Conservation (phyloP, 2,113 vertebrate genomes). For the Myocastor coypus region DNA sequence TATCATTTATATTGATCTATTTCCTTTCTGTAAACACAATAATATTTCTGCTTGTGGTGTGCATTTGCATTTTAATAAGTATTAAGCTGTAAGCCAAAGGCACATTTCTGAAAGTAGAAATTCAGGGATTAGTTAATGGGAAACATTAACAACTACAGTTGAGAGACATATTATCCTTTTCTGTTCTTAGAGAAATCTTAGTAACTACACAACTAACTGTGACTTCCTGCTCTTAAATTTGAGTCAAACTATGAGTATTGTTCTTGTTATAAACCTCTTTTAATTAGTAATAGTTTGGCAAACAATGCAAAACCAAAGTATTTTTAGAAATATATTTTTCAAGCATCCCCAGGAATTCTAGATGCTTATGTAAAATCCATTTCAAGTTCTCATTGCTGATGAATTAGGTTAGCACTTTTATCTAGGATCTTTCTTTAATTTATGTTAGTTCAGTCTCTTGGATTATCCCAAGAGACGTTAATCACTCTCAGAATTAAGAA, state of each 20-base stretch:
- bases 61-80: slow-evolving; percentile 67
- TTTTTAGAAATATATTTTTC: slow-evolving; percentile 51
- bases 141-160: neutral
- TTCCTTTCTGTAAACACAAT: slow-evolving; percentile 54
- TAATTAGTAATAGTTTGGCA: slow-evolving; percentile 53
- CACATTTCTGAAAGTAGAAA: slow-evolving; percentile 61
- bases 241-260: slow-evolving; percentile 37
- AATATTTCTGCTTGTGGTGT: slow-evolving; percentile 38
- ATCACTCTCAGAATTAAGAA: slow-evolving; percentile 31
- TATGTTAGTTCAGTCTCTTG: slow-evolving; percentile 17
- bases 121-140: slow-evolving; percentile 46
- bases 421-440: neutral
- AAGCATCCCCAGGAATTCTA: slow-evolving; percentile 7
- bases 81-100: slow-evolving; percentile 52
- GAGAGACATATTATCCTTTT: neutral
- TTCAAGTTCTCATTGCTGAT: slow-evolving; percentile 33
- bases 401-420: slow-evolving; percentile 40
- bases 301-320: slow-evolving; percentile 37
- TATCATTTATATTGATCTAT: slow-evolving; percentile 51
- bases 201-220: neutral
- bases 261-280: neutral
- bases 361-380: slow-evolving; percentile 56
- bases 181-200: slow-evolving; percentile 28
- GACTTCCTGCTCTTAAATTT: slow-evolving; percentile 32
- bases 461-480: slow-evolving; percentile 20